Evolutionary conservation across 2,888 invertebrate genomes (phyloP).

Genomic region (Drosophila robusta): DNA sequence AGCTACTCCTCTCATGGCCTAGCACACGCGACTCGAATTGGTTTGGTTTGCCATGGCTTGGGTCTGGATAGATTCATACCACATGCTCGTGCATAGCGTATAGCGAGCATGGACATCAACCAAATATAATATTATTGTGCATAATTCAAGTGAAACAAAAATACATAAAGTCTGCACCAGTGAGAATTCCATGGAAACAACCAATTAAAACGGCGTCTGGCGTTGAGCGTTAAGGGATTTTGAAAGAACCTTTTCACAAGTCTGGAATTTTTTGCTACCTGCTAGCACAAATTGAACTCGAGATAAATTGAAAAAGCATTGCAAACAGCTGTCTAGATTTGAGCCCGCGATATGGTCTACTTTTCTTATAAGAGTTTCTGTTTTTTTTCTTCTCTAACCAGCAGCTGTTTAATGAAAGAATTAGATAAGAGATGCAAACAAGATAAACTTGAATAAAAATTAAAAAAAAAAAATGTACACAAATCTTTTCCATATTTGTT

Average conservation of each 20-base stretch:
- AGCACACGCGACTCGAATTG: constrained; percentile 27
- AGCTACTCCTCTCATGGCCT: constrained; percentile 20
- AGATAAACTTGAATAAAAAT: constrained; percentile 1
- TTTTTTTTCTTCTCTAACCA: no score
- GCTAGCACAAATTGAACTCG: constrained; percentile 24
- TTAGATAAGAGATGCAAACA: constrained; percentile 9
- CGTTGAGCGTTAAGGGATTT: constrained; percentile 11
- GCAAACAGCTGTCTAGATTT: constrained; percentile 30
- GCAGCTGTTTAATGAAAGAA: constrained; percentile 8
- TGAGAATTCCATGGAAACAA: constrained; percentile 48
- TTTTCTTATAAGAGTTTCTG: constrained; percentile 7
- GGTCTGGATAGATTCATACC: neutral
- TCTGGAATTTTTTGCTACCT: constrained; percentile 50
- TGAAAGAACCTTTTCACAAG: constrained; percentile 52
- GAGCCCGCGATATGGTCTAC: constrained; percentile 13
- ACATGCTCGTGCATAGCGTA: constrained; percentile 7
- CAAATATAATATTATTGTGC: constrained; percentile 9
- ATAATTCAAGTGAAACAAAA: constrained; percentile 34
- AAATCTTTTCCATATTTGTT: neutral
- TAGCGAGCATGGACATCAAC: neutral
- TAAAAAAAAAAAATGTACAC: neutral
- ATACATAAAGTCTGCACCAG: constrained; percentile 19
- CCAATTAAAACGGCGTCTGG: constrained; percentile 35
- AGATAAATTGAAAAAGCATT: constrained; percentile 10
- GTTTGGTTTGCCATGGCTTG: neutral